A percentile compares a stretch with the other conserved stretches of the same genome.
phyloP scores from a whole-genome alignment of 2,797 vertebrate species.

The Notamacropus eugenii region DNA sequence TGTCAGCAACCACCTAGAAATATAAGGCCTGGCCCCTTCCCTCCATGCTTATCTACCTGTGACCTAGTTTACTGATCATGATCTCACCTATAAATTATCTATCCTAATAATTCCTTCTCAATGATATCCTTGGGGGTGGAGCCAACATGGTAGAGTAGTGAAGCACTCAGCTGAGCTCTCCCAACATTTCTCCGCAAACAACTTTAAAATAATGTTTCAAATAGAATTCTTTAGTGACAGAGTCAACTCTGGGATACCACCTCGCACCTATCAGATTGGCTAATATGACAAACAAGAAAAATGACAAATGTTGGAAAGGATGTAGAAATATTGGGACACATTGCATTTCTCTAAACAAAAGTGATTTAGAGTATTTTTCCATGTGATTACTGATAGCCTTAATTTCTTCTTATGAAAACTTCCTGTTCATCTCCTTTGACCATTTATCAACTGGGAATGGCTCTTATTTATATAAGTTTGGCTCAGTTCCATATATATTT shows the following conservation, averaged over 20 bases:
- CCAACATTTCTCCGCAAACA: background rate
- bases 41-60: background rate
- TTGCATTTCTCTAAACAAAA: no score
- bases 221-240: background rate
- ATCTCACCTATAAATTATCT: background rate
- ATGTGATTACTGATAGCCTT: background rate
- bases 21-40: no score
- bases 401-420: background rate
- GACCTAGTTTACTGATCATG: background rate
- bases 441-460: background rate
- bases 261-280: no score
- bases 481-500: background rate
- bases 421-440: background rate
- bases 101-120: background rate
- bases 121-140: background rate
- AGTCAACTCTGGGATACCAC: no score
- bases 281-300: no score
- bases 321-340: no score
- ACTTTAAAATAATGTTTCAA: background rate
- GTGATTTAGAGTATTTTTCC: background rate
- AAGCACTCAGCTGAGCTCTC: background rate
- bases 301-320: no score
- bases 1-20: background rate
- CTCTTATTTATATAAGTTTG: background rate
- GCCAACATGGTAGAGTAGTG: background rate